Percentiles rank a stretch among this genome's conserved stretches.
phyloP scores from a whole-genome alignment of 1,140 invertebrate genomes.

The Oncopeltus fasciatus region DNA sequence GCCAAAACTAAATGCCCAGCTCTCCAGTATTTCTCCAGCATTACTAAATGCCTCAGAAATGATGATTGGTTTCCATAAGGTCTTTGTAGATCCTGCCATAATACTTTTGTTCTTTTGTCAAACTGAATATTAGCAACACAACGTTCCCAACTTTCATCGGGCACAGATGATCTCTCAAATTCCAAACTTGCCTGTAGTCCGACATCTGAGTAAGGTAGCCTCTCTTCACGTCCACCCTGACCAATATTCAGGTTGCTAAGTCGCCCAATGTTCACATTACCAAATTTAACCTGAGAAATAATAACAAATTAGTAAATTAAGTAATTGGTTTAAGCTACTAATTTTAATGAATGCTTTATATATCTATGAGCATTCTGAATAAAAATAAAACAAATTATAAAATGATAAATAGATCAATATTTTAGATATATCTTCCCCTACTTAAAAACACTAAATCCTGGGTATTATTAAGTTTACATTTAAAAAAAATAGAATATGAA shows the following conservation, averaged over 20 bases:
- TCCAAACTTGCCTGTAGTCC: slow-evolving; percentile 46
- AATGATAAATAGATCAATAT: no score
- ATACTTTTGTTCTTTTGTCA: slow-evolving; percentile 57
- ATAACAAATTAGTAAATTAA: no score
- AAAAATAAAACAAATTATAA: no score
- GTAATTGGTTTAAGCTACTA: no score
- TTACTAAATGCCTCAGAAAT: slow-evolving; percentile 61
- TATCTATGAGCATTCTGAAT: no score
- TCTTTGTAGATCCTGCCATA: slow-evolving; percentile 66
- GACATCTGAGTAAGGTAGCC: neutral
- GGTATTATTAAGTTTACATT: no score
- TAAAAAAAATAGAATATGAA: no score
- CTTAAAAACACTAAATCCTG: no score
- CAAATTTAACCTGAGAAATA: slow-evolving; percentile 25
- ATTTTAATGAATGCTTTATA: no score
- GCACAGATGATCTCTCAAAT: slow-evolving; percentile 30
- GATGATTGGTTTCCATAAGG: slow-evolving; percentile 73
- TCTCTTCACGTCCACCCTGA: slow-evolving; percentile 15
- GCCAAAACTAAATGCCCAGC: slow-evolving; percentile 59
- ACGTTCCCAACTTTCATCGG: slow-evolving; percentile 46
- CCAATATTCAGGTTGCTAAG: slow-evolving; percentile 25
- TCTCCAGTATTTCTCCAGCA: slow-evolving; percentile 58
- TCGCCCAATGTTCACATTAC: slow-evolving; percentile 25
- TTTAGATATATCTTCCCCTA: no score
- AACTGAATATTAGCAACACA: slow-evolving; percentile 63